Base-by-base conservation (phyloP, 2,888 invertebrate genomes). In the Oasisia sp. region DNA sequence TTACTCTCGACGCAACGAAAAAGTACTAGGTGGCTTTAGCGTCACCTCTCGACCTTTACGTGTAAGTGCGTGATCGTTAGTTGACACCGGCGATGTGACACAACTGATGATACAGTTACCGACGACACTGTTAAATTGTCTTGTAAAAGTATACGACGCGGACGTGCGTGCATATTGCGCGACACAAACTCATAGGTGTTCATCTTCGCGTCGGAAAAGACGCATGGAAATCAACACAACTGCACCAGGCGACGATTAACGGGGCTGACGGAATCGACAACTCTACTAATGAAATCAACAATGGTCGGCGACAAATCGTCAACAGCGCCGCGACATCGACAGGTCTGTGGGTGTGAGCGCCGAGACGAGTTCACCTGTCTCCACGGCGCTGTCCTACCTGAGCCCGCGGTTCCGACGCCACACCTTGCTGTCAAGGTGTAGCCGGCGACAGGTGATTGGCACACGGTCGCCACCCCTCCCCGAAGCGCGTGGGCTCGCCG, bases 381-480 rank as follows among this genome's bases (percentile, higher is more conserved):
- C 27, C 19, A 7, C 74, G 19, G 74, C 74, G 7, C 74, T n/a
- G 27, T 19, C 74, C 27, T 27, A 74, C 74, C 74, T 74, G 74
- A 27, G 27, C 74, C 27, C 19, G 74, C 19, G 27, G 74, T n/a
- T n/a, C 74, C 27, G 27, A 5, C 74, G 74, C 74, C 74, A 74
- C 74, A 74, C 74, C 74, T 74, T 74, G 74, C 74, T 74, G 74
- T 74, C 74, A 74, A 74, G 74, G 74, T 74, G 74, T n/a, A 74
- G 74, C 7, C n/a, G 27, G 27, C 74, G 74, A 74, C 74, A 74
- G 74, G 74, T 74, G 74, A 74, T 74, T 74, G 74, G n/a, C 74
- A 74, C 74, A 74, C 74, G 27, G 74, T 74, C n/a, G 74, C 74
- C 19, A 19, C 74, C 74, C 74, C 14, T 74, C 27, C 74, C 74